Base-by-base conservation (phyloP, 2,888 invertebrate species). In the Ametastegia equiseti region DNA sequence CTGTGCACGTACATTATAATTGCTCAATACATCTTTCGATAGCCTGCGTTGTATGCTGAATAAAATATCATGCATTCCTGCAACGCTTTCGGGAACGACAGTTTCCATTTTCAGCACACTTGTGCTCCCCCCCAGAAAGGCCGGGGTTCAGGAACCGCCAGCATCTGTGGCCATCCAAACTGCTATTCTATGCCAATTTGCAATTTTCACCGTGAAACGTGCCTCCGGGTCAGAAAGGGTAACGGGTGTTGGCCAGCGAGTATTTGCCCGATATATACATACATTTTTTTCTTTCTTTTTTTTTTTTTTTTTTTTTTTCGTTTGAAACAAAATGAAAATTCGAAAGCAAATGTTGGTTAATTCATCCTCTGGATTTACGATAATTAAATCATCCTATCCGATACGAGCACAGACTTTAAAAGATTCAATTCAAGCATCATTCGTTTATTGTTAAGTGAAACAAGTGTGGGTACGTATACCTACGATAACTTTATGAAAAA, bases 161-260 rank as follows among this genome's bases (percentile, higher is more conserved):
- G 54, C 75, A 75, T 75, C 75, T 75, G 75, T 19, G 75, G 54
- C 75, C 75, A 36, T 45, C 75, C 33, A 36, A 75, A 75, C 75
- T 54, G 75, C 75, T 54, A 54, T 75, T 54, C 75, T 50, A 75
- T 75, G 33, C 75, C 75, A 75, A 75, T 75, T 75, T 75, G 54
- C 54, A 75, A 75, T 75, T 75, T 75, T 36, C 50, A 75, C 50
- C 19, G 54, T 54, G 13, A 36, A 75, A 75, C 75, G 50, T 75
- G 54, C 54, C 75, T 54, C 50, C 50, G 19, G 36, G 9, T 54
- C 36, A 23, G 3, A 75, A n/a, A 7, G 54, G 27, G 45, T 19
- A 54, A 75, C 75, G 36, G 54, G 11, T 75, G 33, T 54, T 30
- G 19, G 75, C 36, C 71, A 27, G n/a, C 6, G 30, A 47, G 15